These are phyloP conservation scores for Otolemur crassicaudatus DNA, from an alignment of 2,797 vertebrate genomes.

Conservation along the genomic window DNA sequence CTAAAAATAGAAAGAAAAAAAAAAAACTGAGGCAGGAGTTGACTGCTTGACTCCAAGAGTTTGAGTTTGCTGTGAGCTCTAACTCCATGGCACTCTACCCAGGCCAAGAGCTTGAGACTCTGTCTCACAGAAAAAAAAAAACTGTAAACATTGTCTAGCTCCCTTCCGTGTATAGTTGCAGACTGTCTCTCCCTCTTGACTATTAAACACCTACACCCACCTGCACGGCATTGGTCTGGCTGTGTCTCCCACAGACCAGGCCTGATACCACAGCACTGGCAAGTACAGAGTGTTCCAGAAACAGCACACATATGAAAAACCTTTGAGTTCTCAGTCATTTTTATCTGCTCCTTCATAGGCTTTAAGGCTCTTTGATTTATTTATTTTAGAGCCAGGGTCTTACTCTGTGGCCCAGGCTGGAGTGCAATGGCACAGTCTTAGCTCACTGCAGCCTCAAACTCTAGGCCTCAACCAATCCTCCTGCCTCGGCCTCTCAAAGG, in stretches of 20 bases:
- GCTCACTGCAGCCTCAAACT: not conserved
- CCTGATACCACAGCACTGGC: not conserved
- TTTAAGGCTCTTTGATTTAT: not conserved
- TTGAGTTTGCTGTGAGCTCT: too few relatives aligned
- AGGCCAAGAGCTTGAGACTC: too few relatives aligned
- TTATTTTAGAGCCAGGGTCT: not conserved
- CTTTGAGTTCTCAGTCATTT: not conserved
- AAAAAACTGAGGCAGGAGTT: too few relatives aligned
- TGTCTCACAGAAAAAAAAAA: not conserved
- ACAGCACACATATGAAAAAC: not conserved
- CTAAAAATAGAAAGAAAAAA: too few relatives aligned
- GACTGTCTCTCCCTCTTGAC: not conserved
- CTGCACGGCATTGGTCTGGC: rapidly evolving
- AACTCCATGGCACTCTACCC: too few relatives aligned
- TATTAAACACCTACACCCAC: not conserved
- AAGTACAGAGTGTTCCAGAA: not conserved
- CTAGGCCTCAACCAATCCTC: not conserved
- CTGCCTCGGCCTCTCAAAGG: not conserved
- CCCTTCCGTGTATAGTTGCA: rapidly evolving
- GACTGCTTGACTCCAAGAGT: too few relatives aligned
- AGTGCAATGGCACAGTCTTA: not conserved
- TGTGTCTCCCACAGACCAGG: not conserved
- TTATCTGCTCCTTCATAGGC: not conserved
- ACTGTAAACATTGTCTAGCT: not conserved
- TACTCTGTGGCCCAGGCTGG: not conserved